Percentiles rank a stretch among this genome's conserved stretches.
These are phyloP conservation scores for Drosophila kohkoa DNA, from an alignment of 1,140 invertebrate species.

Conservation along the genomic window DNA sequence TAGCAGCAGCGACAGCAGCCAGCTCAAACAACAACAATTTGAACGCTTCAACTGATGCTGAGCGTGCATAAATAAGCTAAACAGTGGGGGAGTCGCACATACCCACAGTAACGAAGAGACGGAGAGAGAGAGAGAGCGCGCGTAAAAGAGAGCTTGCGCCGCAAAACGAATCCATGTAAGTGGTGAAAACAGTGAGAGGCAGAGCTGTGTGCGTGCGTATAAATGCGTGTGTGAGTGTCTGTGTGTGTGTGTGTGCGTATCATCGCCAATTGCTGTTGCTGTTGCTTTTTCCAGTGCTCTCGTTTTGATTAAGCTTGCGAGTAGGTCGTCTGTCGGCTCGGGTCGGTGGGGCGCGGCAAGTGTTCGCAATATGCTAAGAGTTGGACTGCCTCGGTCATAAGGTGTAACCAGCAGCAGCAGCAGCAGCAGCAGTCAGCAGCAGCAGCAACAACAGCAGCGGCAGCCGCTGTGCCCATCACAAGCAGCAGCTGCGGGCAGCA, in stretches of 20 bases:
- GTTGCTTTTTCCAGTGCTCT: conserved; percentile 74
- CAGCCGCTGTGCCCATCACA: background rate
- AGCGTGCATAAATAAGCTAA: conserved; percentile 65
- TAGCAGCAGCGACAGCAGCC: conserved; percentile 36
- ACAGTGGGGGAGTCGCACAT: conserved; percentile 22
- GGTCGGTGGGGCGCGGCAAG: conserved; percentile 67
- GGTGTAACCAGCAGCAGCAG: conserved; percentile 59
- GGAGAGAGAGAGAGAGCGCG: conserved; percentile 15
- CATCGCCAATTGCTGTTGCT: conserved; percentile 44
- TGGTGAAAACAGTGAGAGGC: conserved; percentile 14
- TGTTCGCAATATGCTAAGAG: conserved; percentile 71
- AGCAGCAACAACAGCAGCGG: conserved; percentile 35
- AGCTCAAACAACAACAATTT: conserved; percentile 57
- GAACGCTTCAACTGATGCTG: conserved; percentile 71
- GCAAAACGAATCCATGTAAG: conserved; percentile 56
- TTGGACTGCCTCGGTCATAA: conserved; percentile 59
- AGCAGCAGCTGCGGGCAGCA: conserved; percentile 35
- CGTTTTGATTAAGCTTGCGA: conserved; percentile 83
- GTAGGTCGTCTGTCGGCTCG: conserved; percentile 45
- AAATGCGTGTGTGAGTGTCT: conserved; percentile 37
- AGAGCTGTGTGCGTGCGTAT: conserved; percentile 21
- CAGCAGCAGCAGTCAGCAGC: conserved; percentile 33
- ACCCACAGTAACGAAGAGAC: conserved; percentile 4
- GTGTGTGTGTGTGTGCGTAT: conserved; percentile 48
- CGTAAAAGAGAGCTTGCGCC: conserved; percentile 35